Evolutionary conservation across 2,113 vertebrate species (phyloP).

Genomic region (Stercorarius parasiticus): DNA sequence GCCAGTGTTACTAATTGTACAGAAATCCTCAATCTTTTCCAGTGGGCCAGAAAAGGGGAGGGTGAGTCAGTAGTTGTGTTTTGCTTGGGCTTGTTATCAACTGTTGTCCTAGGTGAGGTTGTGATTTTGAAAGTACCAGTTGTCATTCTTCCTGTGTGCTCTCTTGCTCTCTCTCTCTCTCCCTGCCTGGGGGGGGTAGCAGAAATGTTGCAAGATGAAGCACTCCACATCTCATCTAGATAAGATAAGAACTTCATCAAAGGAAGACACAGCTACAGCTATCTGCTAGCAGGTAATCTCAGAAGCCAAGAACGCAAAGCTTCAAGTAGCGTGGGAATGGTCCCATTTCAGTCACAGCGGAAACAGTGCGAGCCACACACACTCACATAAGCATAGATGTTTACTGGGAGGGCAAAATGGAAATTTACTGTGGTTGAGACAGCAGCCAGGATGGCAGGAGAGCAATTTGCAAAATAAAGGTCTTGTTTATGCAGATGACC

Average conservation of each 20-base stretch:
- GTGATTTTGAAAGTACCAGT: slow-evolving; percentile 52
- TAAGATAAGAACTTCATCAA: slow-evolving; percentile 40
- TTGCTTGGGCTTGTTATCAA: slow-evolving; percentile 59
- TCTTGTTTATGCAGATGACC: neutral
- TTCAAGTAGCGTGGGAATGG: slow-evolving; percentile 14
- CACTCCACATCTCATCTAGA: neutral
- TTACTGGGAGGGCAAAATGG: neutral
- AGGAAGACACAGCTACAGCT: neutral
- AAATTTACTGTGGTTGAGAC: neutral
- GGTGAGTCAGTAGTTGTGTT: slow-evolving; percentile 40
- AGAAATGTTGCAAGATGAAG: slow-evolving; percentile 49
- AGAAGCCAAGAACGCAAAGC: neutral
- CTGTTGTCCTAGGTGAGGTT: slow-evolving; percentile 31
- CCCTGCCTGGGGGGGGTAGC: neutral
- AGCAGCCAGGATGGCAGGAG: neutral
- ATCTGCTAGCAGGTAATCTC: neutral
- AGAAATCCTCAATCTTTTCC: neutral
- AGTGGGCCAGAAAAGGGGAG: neutral
- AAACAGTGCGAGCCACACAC: rapidly evolving
- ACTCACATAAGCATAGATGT: neutral
- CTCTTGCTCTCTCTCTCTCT: neutral
- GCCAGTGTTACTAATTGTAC: neutral
- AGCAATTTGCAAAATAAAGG: neutral
- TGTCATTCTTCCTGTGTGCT: neutral
- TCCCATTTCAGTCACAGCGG: neutral